Conservation (phyloP, 2,113 vertebrate species). For the Todiramphus chloris region DNA sequence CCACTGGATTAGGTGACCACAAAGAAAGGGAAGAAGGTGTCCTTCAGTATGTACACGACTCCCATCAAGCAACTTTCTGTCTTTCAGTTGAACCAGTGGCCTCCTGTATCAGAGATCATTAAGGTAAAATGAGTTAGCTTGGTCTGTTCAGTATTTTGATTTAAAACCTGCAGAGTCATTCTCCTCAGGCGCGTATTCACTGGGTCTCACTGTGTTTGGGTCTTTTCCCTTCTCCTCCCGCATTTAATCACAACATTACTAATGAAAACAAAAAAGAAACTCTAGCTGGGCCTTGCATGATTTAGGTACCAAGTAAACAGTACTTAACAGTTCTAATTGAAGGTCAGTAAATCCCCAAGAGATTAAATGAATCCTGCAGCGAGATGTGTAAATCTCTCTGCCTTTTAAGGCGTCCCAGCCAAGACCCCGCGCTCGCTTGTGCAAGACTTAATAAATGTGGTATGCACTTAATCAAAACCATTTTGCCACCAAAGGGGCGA, state of each 20-base stretch:
- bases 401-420: conserved; percentile 70
- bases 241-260: conserved; percentile 63
- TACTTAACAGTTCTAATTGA: conserved; percentile 83
- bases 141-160: conserved; percentile 7
- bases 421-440: conserved; percentile 59
- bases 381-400: conserved; percentile 79
- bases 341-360: conserved; percentile 84
- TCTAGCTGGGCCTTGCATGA: conserved; percentile 61
- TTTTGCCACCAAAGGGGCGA: conserved; percentile 79
- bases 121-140: conserved; percentile 16
- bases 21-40: not conserved
- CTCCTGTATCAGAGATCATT: conserved; percentile 1
- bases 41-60: not conserved
- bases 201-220: not conserved
- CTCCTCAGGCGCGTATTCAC: not conserved
- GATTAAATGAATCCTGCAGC: conserved; percentile 79
- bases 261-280: conserved; percentile 76
- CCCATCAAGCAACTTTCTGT: not conserved
- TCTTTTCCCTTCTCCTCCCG: not conserved
- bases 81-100: not conserved
- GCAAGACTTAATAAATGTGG: conserved; percentile 80
- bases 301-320: conserved; percentile 82
- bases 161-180: conserved; percentile 35
- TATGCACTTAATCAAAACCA: conserved; percentile 85
- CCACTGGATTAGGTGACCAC: not conserved